Percentiles rank a stretch among this genome's conserved stretches.
These are phyloP conservation scores for Ophion obscuratus DNA, from an alignment of 2,888 invertebrate genomes.

Conservation along the genomic window DNA sequence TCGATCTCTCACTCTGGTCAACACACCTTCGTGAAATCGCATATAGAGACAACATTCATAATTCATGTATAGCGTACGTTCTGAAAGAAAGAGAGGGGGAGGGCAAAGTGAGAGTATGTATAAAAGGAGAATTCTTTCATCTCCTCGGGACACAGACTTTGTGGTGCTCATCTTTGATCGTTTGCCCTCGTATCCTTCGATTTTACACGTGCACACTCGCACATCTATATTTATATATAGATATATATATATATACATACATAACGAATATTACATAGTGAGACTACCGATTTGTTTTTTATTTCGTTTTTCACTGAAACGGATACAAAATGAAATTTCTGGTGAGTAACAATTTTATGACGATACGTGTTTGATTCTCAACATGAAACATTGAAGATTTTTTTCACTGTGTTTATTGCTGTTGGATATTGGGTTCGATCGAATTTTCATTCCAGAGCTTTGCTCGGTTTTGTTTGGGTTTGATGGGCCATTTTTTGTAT, in stretches of 20 bases:
- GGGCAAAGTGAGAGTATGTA: conserved; percentile 83
- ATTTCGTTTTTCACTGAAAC: conserved; percentile 41
- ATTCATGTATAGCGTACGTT: conserved; percentile 72
- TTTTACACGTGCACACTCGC: neutral
- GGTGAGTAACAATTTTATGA: conserved; percentile 80
- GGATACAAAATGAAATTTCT: conserved; percentile 84
- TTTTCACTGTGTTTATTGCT: neutral
- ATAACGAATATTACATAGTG: conserved; percentile 53
- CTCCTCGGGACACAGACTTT: conserved; percentile 76
- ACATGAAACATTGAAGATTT: neutral
- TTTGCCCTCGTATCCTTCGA: conserved; percentile 62
- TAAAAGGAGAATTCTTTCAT: conserved; percentile 83
- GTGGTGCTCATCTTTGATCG: conserved; percentile 76
- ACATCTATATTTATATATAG: neutral
- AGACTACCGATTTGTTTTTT: conserved; percentile 33
- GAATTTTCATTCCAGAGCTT: neutral
- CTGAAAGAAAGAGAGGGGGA: conserved; percentile 72
- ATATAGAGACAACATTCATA: conserved; percentile 71
- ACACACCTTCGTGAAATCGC: conserved; percentile 66
- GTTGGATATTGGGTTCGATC: neutral
- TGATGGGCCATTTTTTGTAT: neutral
- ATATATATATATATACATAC: neutral
- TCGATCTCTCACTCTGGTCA: conserved; percentile 54
- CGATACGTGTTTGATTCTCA: neutral
- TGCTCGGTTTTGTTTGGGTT: neutral